Evolutionary conservation across 2,113 vertebrate species (phyloP).

Genomic region (Puntigrus tetrazona): DNA sequence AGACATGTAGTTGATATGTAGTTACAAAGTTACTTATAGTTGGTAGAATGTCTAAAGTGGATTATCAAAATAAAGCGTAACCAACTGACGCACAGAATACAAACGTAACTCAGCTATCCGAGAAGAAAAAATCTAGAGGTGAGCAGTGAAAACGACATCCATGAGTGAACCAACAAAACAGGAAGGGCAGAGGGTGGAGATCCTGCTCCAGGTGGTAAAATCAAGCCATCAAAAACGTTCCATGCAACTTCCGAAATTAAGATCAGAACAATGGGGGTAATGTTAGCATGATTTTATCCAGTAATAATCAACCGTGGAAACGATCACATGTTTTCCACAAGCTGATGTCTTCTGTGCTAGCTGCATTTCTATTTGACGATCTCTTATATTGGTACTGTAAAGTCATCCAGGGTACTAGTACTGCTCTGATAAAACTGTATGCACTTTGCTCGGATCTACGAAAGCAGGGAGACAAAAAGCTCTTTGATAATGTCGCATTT

Average conservation of each 20-base stretch:
- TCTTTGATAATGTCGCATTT: not conserved
- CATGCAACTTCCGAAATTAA: not conserved
- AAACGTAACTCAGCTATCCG: not conserved
- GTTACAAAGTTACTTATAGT: too few relatives aligned
- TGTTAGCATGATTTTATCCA: not conserved
- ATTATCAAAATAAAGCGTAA: too few relatives aligned
- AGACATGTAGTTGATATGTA: too few relatives aligned
- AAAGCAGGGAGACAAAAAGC: not conserved
- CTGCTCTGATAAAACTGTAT: not conserved
- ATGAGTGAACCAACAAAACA: not conserved
- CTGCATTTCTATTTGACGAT: not conserved
- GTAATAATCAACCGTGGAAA: not conserved
- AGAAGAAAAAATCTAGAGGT: not conserved
- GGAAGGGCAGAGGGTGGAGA: not conserved
- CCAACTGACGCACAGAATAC: not conserved
- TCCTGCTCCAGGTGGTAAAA: not conserved
- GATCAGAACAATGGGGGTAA: not conserved
- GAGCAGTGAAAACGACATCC: not conserved
- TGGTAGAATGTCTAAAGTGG: too few relatives aligned
- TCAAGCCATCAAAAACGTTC: not conserved
- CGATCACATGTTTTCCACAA: not conserved
- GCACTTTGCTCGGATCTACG: not conserved
- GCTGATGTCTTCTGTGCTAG: not conserved
- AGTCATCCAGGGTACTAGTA: not conserved
- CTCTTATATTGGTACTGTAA: conserved; percentile 26